These are phyloP conservation scores for Cetonia aurata DNA, from an alignment of 2,888 invertebrate species.

Conservation along the genomic window DNA sequence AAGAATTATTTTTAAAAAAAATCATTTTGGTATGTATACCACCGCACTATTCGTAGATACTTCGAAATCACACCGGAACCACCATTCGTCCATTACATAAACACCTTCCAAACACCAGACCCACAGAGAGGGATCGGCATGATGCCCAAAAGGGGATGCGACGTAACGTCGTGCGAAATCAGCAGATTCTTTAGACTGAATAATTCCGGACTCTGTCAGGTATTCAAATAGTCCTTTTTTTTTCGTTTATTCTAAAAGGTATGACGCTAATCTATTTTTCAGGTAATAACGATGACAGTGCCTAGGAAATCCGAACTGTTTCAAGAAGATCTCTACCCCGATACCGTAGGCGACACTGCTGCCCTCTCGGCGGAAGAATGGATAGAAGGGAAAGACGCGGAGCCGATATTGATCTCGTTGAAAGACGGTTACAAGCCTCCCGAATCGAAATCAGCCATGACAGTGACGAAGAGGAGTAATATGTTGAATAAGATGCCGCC, in stretches of 20 bases:
- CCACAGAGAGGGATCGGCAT: conserved; percentile 97
- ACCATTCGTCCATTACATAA: conserved; percentile 96
- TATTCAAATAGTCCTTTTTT: conserved; percentile 54
- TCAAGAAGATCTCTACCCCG: conserved; percentile 97
- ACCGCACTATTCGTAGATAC: conserved; percentile 61
- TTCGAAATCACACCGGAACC: conserved; percentile 88
- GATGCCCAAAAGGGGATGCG: conserved; percentile 98
- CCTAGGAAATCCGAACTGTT: conserved; percentile 97
- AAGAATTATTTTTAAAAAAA: conserved; percentile 60
- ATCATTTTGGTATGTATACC: neutral
- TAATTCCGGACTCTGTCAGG: conserved; percentile 93
- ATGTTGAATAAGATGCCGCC: conserved; percentile 79
- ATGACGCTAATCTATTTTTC: conserved; percentile 39
- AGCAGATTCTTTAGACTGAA: conserved; percentile 95
- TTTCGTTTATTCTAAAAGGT: neutral
- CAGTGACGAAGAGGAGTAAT: conserved; percentile 82
- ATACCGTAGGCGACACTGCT: conserved; percentile 91
- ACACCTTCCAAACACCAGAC: conserved; percentile 97
- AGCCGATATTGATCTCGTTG: conserved; percentile 91
- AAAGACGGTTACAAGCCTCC: conserved; percentile 82
- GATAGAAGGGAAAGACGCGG: conserved; percentile 89
- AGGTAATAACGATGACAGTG: conserved; percentile 96
- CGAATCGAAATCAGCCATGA: conserved; percentile 78
- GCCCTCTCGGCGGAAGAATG: conserved; percentile 93
- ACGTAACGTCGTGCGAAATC: conserved; percentile 94